These are phyloP conservation scores for Saturnia pavonia DNA, from an alignment of 2,888 invertebrate species.

Conservation along the genomic window DNA sequence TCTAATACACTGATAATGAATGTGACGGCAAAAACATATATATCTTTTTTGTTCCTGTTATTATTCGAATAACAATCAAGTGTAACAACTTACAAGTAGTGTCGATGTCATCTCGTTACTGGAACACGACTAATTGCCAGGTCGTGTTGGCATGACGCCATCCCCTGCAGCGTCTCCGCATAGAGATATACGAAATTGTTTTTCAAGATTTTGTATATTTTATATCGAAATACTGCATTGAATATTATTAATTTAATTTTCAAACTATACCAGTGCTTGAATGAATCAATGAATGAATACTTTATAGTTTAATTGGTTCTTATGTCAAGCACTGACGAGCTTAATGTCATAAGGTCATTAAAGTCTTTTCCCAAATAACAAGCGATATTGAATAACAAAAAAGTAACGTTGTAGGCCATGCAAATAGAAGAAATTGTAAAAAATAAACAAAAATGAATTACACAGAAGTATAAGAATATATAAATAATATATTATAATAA, in stretches of 20 bases:
- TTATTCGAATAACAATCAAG: constrained; percentile 14
- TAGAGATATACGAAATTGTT: constrained; percentile 19
- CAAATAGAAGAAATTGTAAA: too few relatives aligned
- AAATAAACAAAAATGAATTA: too few relatives aligned
- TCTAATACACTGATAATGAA: constrained; percentile 1
- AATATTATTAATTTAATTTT: background rate
- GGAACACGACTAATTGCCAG: constrained; percentile 13
- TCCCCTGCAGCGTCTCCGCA: constrained; percentile 19
- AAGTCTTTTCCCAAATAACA: too few relatives aligned
- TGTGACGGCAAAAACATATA: background rate
- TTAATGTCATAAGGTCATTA: too few relatives aligned
- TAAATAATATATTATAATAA: too few relatives aligned
- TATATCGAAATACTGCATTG: background rate
- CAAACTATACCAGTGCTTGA: too few relatives aligned
- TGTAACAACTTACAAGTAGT: constrained; percentile 4
- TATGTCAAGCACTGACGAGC: too few relatives aligned
- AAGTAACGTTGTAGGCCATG: too few relatives aligned
- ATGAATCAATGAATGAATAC: too few relatives aligned
- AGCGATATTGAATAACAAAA: too few relatives aligned
- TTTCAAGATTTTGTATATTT: background rate
- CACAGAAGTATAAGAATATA: too few relatives aligned
- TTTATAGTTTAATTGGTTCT: too few relatives aligned
- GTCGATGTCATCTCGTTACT: constrained; percentile 6
- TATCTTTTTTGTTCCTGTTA: background rate
- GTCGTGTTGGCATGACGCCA: constrained; percentile 30